phyloP scores from a whole-genome alignment of 1,140 invertebrate species.

The Papilio polytes region DNA sequence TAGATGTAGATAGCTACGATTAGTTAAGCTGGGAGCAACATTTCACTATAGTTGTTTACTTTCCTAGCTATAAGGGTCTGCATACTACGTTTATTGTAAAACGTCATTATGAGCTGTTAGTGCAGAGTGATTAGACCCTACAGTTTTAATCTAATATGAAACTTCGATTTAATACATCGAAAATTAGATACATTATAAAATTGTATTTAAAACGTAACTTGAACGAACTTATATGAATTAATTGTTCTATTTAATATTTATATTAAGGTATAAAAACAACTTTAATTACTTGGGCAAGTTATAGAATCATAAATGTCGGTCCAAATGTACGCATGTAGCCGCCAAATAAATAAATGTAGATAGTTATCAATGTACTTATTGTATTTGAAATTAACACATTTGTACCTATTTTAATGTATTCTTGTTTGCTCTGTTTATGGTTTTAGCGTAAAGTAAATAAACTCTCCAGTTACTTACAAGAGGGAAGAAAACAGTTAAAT shows the following conservation, averaged over 20 bases:
- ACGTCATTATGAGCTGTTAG: neutral
- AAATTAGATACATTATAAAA: neutral
- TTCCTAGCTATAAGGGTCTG: neutral
- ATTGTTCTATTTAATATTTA: neutral
- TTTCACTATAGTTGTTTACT: neutral
- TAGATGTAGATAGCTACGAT: neutral
- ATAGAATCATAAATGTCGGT: no score
- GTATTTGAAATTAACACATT: no score
- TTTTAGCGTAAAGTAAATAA: no score
- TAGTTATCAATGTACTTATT: no score
- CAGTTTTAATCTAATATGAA: neutral
- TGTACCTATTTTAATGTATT: no score
- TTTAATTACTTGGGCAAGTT: neutral
- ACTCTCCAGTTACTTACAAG: no score
- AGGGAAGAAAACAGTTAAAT: no score
- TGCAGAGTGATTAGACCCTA: neutral
- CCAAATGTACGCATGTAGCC: no score
- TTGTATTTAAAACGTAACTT: neutral
- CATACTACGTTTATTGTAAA: neutral
- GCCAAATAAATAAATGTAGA: no score
- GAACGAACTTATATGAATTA: neutral
- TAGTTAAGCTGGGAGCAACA: constrained; percentile 20
- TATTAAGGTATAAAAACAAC: neutral
- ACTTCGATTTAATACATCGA: constrained; percentile 10
- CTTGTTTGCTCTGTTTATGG: no score